These are phyloP conservation scores for Chelonia mydas DNA, from an alignment of 2,797 vertebrate species.

Conservation along the genomic window DNA sequence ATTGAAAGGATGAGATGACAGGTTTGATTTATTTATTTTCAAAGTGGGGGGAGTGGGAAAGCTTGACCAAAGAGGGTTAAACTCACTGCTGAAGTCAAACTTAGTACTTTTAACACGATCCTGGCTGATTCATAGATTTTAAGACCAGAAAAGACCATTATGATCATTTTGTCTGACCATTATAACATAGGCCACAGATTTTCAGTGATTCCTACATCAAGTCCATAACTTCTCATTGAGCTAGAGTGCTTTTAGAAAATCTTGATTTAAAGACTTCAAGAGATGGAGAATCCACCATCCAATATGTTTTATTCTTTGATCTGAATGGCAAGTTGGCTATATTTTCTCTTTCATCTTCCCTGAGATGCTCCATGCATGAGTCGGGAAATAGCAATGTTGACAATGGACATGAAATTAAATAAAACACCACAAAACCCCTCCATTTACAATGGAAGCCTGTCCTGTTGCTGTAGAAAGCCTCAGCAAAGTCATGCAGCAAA, in stretches of 20 bases:
- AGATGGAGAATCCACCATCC: not conserved
- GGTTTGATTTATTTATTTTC: constrained; percentile 52
- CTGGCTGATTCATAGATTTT: constrained; percentile 46
- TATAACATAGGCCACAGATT: constrained; percentile 11
- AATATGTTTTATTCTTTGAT: not conserved
- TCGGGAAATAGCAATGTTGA: constrained; percentile 2
- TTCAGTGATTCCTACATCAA: constrained; percentile 24
- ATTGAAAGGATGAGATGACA: constrained; percentile 38
- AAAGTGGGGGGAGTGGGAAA: constrained; percentile 42
- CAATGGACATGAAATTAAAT: not conserved
- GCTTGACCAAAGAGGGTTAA: constrained; percentile 23
- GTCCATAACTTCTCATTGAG: not conserved
- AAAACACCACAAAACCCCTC: not conserved
- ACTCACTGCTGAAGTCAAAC: constrained; percentile 14
- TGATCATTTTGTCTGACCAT: not conserved
- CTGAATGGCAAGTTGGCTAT: constrained; percentile 14
- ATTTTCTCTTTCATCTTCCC: not conserved
- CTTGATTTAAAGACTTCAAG: not conserved
- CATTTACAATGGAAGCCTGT: not conserved
- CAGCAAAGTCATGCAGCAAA: not conserved
- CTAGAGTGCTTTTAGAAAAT: not conserved
- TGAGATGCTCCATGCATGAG: not conserved
- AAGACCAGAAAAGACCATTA: constrained; percentile 47
- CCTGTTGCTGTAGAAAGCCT: constrained; percentile 12
- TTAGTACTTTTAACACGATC: constrained; percentile 34